Base-by-base conservation (phyloP, 1,140 invertebrate genomes). In the Zaprionus ghesquierei region DNA sequence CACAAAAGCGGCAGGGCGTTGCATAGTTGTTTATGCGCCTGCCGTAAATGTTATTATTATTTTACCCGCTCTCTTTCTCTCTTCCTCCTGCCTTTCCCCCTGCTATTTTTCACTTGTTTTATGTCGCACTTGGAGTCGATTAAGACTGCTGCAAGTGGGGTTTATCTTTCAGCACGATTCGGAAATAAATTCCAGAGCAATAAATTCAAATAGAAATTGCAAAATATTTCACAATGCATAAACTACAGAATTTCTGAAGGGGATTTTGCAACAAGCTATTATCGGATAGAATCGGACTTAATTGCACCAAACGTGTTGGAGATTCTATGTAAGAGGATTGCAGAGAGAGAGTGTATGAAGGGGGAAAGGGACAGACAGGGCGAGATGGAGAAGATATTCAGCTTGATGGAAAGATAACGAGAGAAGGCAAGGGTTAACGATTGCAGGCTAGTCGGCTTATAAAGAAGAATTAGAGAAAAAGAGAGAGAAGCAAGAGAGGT, bases 21-120 rank as follows among this genome's bases (percentile, higher is more conserved):
- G 65, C 81, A 85, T 86, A 86, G 81, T 81, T 86, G 81, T 81
- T 86, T 87, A 86, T 87, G 61, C 68, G 61, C 49, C 53, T 22
- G 18, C 60, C 50, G 68, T 69, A 86, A 86, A 65, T 65, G 60
- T 66, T 78, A 78, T 87, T 75, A 71, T 86, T 71, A 53, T 68
- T 10, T 64, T 64, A 13, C 9, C 41, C 29, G 50, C 33, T 56
- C 25, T 38, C 9, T 12, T 5, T 6, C 18, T 6, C 31, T 5
- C 23, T 53, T 22, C 15, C 35, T 12, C 13, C 13, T 33, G 0
- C 12, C 9, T 3, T 13, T n/a, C 33, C n/a, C 35, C n/a, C 35
- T 5, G 0, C 35, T 2, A 5, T 8, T n/a, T 5, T 6, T 15
- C n/a, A 8, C 35, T 15, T n/a, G 2, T 41, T 18, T 41, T 41